A percentile compares a stretch with the other conserved stretches of the same genome.
Evolutionary conservation across 2,113 vertebrate species (phyloP).

Genomic region (Macaca mulatta): DNA sequence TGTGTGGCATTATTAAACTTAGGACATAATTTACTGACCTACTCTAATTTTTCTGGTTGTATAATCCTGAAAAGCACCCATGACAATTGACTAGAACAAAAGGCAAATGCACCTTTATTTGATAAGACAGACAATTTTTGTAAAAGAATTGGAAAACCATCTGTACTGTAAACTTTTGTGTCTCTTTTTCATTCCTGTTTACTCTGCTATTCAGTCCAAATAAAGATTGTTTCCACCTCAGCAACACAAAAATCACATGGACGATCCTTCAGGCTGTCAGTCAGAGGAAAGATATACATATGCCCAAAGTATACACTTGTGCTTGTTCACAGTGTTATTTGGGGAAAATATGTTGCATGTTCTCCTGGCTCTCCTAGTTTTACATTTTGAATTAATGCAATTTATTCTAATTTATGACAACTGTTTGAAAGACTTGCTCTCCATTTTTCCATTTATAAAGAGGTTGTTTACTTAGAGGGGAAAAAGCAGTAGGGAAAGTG

Average conservation of each 20-base stretch:
- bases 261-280: constrained; percentile 86
- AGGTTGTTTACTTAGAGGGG: constrained; percentile 76
- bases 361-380: constrained; percentile 85
- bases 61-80: neutral
- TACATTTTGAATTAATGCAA: constrained; percentile 83
- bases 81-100: constrained; percentile 41
- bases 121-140: constrained; percentile 57
- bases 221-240: constrained; percentile 87
- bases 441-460: constrained; percentile 71
- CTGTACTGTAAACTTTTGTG: constrained; percentile 76
- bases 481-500: neutral
- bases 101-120: constrained; percentile 60
- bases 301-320: constrained; percentile 87
- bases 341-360: constrained; percentile 88
- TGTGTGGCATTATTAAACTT: neutral
- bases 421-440: constrained; percentile 81
- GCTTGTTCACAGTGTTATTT: constrained; percentile 87
- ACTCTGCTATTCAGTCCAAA: constrained; percentile 83
- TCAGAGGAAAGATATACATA: constrained; percentile 88
- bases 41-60: neutral
- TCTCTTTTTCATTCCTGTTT: constrained; percentile 80
- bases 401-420: constrained; percentile 87
- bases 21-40: neutral
- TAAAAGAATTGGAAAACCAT: constrained; percentile 67
- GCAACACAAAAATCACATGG: constrained; percentile 83